Base-by-base conservation (phyloP, 1,140 invertebrate species). In the Hirudo medicinalis region DNA sequence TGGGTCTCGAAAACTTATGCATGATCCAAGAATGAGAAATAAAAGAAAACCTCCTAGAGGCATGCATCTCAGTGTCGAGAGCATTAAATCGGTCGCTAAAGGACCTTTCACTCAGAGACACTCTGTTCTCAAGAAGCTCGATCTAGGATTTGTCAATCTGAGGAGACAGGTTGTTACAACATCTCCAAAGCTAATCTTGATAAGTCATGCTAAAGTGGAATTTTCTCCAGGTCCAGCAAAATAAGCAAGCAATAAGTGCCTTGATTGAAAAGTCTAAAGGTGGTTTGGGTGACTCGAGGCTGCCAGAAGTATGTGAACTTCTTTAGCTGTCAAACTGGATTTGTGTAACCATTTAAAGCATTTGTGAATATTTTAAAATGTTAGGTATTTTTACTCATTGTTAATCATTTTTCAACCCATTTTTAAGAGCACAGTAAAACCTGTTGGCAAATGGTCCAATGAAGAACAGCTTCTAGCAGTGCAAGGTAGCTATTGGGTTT, bases 1-100 rank as follows among this genome's bases (percentile, higher is more conserved):
- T 40, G 69, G 54, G 8, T 49, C 29, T 19, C 27, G 55, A 25
- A 73, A 71, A 67, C 29, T 49, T 36, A 29, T 54, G 54, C 27
- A 29, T 53, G 67, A 73, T 29, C 49, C 69, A 20, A 55, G 66
- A 19, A 80, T 84, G 72, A 82, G 82, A 76, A 83, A 92, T 85
- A 93, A 93, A 83, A 87, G 91, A 78, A 91, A 91, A 79, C 90
- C 94, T 74, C 94, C 94, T 43, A 88, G 90, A 75, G 94, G 94
- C 81, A 94, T 98, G 89, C 91, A 93, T 84, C 90, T 97, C 80
- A 94, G 94, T 85, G 90, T 95, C 81, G 93, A 96, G 81, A 94
- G 96, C 85, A 86, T 97, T 77, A 87, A 90, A 72, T 87, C 89
- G 67, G 88, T 96, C 84, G 92, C 91, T 53, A 87, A 87, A 63